Evolutionary conservation across 92 coral and sea anemone species (phyloP), one percentile per base, ranked within the genome.

Genomic region (Bergia sp.): DNA sequence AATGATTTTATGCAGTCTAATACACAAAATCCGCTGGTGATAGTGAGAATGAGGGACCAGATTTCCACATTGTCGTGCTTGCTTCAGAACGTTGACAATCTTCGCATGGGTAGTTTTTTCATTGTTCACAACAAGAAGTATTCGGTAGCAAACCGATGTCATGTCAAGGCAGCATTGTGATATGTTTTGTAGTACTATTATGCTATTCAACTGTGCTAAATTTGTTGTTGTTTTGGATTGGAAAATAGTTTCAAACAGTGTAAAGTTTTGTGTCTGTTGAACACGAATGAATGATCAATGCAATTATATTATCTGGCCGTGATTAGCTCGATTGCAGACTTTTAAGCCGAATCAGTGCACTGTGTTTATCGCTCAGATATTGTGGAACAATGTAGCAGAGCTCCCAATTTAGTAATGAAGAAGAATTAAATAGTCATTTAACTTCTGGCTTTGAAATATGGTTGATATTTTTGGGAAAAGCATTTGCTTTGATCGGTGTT

Each of bases 91-190:
- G 76, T 82, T 82, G 74, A 73, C 66, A 84, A 47, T 45, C 42
- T 84, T 72, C 87, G 87, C 87, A 67, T 84, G 87, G 79, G 37
- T 84, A 84, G 37, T 3, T 84, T 66, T 84, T 69, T 64, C 73
- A 71, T 71, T 84, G 87, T 83, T 83, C 61, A 16, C 69, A 44
- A 73, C 41, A 72, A 69, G 73, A 44, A 65, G n/a, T 41, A 82
- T 66, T 82, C 77, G 64, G 77, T 44, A 40, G 64, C 45, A 15
- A 82, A 47, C 15, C 53, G 37, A 77, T 23, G 82, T 49, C 82
- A 65, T 29, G 47, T 37, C 76, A 64, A 36, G 16, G 15, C 15
- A 3, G 74, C 47, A 67, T 81, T 39, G 43, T 81, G 49, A 39
- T 66, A 40, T 45, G 74, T 20, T 69, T 67, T 83, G 77, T 41